Evolutionary conservation across 2,797 vertebrate genomes (phyloP).

Genomic region (Toxotes lorentzi): DNA sequence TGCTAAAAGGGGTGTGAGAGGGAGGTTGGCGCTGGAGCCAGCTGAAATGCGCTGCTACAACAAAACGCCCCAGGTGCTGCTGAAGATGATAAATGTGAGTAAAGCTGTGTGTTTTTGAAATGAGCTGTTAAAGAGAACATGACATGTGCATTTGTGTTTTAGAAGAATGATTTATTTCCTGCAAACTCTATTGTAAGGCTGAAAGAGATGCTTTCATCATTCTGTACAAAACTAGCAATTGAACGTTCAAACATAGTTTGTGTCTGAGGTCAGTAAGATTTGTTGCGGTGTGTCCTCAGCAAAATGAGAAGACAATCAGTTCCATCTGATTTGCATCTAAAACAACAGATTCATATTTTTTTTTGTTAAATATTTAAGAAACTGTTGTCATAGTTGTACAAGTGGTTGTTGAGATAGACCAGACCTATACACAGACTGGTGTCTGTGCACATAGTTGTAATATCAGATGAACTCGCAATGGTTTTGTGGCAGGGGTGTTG

Average conservation of each 20-base stretch:
- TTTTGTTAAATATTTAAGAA: too few relatives aligned
- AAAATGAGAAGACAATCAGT: neutral
- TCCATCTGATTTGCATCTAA: conserved; percentile 3
- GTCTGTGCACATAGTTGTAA: neutral
- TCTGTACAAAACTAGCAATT: conserved; percentile 9
- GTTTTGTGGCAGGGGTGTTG: neutral
- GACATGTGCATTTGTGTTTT: conserved; percentile 60
- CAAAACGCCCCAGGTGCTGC: conserved; percentile 69
- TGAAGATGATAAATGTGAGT: conserved; percentile 73
- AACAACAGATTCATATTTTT: neutral
- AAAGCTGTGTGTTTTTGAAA: conserved; percentile 72
- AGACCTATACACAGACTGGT: neutral
- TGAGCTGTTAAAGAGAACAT: conserved; percentile 67
- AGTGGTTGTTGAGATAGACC: neutral
- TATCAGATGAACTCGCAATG: neutral
- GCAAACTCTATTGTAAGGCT: conserved; percentile 34
- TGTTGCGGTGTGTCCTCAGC: neutral
- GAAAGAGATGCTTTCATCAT: conserved; percentile 45
- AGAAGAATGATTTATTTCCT: conserved; percentile 68
- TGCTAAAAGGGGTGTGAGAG: conserved; percentile 82
- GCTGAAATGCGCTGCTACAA: conserved; percentile 66
- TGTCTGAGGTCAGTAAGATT: conserved; percentile 32
- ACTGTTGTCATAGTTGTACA: neutral
- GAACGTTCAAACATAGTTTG: conserved; percentile 14
- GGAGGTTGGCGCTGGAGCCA: conserved; percentile 58